Evolutionary conservation across 2,797 vertebrate genomes (phyloP).

Genomic region (Apodemus agrarius): DNA sequence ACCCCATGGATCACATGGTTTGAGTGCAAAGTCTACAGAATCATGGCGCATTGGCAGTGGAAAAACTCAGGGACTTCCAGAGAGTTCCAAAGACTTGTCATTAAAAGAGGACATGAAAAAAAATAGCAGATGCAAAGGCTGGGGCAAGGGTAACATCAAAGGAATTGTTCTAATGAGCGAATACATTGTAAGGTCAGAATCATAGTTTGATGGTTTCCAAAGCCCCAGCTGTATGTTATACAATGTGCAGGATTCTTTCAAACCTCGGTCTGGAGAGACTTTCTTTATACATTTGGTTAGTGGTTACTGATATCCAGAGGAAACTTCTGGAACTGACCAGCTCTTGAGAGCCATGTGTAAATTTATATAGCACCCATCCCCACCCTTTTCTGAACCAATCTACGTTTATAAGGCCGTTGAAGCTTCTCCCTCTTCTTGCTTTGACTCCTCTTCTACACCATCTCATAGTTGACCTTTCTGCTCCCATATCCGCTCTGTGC

Average conservation of each 20-base stretch:
- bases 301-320: neutral
- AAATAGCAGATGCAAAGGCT: constrained; percentile 61
- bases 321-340: neutral
- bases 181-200: constrained; percentile 40
- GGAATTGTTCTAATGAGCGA: constrained; percentile 70
- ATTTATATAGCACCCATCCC: too few species aligned
- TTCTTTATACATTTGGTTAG: constrained; percentile 53
- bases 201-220: constrained; percentile 64
- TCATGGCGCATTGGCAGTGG: neutral
- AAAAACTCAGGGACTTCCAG: neutral
- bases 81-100: constrained; percentile 57
- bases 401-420: neutral
- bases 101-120: constrained; percentile 57
- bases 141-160: constrained; percentile 65
- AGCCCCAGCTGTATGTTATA: constrained; percentile 63
- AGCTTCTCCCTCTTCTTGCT: too few species aligned
- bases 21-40: neutral
- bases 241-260: constrained; percentile 39
- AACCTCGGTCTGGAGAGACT: constrained; percentile 12
- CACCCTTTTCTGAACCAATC: neutral
- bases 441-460: neutral
- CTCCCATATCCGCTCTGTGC: neutral
- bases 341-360: neutral
- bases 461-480: neutral
- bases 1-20: neutral